Percentiles rank a stretch among this genome's conserved stretches.
Conservation (phyloP, 92 coral and sea anemone species). For the Porites lobata region DNA sequence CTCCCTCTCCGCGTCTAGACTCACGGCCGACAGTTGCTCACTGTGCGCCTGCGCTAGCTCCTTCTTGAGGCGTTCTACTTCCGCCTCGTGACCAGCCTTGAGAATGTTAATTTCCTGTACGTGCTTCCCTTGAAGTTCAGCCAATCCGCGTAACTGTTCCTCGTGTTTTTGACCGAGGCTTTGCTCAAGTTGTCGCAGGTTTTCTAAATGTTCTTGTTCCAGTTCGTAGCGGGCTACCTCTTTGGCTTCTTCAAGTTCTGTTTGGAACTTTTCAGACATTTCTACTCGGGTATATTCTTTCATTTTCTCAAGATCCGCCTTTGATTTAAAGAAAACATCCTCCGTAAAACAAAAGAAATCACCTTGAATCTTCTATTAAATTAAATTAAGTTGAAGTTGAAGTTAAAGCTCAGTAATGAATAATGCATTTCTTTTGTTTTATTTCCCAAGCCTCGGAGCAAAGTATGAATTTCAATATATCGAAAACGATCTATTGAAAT, state of each 20-base stretch:
- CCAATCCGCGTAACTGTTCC: slow-evolving; percentile 89
- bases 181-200: slow-evolving; percentile 87
- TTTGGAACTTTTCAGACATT: slow-evolving; percentile 81
- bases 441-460: too few species aligned
- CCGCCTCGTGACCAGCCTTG: slow-evolving; percentile 66
- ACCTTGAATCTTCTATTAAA: too few species aligned
- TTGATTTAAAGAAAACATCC: background rate
- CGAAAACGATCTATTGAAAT: too few species aligned
- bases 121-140: slow-evolving; percentile 85
- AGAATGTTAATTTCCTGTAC: slow-evolving; percentile 75
- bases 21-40: slow-evolving; percentile 82
- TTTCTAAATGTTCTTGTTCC: slow-evolving; percentile 95
- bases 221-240: slow-evolving; percentile 92
- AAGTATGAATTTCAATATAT: too few species aligned
- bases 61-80: slow-evolving; percentile 66
- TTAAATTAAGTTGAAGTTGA: too few species aligned
- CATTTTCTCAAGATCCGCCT: slow-evolving; percentile 76
- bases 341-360: too few species aligned
- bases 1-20: slow-evolving; percentile 84
- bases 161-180: slow-evolving; percentile 88
- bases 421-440: too few species aligned
- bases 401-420: too few species aligned
- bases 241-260: slow-evolving; percentile 92
- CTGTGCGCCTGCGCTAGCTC: slow-evolving; percentile 72
- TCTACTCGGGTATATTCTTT: slow-evolving; percentile 77